Conservation (phyloP, 2,888 invertebrate species). For the Deroplatys truncata region DNA sequence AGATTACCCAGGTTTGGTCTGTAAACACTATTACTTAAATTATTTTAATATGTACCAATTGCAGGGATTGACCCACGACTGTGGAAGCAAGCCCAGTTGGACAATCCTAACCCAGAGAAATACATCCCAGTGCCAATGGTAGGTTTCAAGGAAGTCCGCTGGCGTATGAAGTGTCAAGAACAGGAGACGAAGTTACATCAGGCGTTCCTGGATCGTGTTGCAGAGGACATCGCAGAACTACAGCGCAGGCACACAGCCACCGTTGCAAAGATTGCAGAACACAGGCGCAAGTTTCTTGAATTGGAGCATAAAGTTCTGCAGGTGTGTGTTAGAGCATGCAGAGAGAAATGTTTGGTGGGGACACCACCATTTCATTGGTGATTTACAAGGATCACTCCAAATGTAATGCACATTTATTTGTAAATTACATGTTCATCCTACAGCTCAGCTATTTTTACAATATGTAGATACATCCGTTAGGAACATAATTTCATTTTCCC, state of each 20-base stretch:
- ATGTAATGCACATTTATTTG: no score
- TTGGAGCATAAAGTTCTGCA: constrained; percentile 79
- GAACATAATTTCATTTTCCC: no score
- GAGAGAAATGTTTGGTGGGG: no score
- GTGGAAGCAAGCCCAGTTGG: constrained; percentile 94
- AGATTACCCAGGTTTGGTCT: no score
- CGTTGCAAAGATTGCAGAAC: constrained; percentile 74
- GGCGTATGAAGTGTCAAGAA: constrained; percentile 78
- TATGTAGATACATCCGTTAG: no score
- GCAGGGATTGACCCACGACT: constrained; percentile 84
- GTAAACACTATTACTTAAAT: not conserved
- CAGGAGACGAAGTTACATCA: constrained; percentile 79
- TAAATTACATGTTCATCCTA: no score
- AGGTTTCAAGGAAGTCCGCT: constrained; percentile 69
- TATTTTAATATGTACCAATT: not conserved
- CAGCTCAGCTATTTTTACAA: no score
- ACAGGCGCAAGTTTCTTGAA: constrained; percentile 74
- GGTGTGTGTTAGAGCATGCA: constrained; percentile 46
- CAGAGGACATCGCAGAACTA: constrained; percentile 70
- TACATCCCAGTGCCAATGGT: constrained; percentile 93
- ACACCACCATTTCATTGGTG: no score
- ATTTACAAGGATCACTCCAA: no score
- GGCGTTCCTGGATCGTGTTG: constrained; percentile 72
- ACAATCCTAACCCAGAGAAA: constrained; percentile 88
- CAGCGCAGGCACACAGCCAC: constrained; percentile 78